Evolutionary conservation across 2,888 invertebrate genomes (phyloP).

Genomic region (Cephus nigrinus): DNA sequence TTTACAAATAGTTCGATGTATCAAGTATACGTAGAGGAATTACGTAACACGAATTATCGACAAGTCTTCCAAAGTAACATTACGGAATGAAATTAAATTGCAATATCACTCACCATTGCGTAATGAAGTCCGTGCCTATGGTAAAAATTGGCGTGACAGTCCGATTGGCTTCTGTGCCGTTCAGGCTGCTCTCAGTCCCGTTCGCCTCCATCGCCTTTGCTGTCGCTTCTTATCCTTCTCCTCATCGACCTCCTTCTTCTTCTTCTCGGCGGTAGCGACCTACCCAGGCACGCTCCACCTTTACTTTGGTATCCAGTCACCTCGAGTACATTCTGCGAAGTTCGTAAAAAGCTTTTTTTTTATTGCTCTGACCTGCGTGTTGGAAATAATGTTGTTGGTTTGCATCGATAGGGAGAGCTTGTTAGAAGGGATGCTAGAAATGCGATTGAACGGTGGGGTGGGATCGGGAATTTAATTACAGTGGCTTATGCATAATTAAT

Average conservation of each 20-base stretch:
- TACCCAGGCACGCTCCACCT: background rate
- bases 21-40: background rate
- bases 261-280: constrained; percentile 5
- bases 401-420: background rate
- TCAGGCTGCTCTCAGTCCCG: constrained; percentile 57
- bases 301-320: constrained; percentile 8
- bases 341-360: background rate
- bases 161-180: constrained; percentile 71
- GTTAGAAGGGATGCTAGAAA: background rate
- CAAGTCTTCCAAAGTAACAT: background rate
- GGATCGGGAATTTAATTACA: background rate
- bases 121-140: constrained; percentile 81
- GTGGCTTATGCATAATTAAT: background rate
- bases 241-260: constrained; percentile 12
- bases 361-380: background rate
- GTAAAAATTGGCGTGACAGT: constrained; percentile 79
- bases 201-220: constrained; percentile 51
- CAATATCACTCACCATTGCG: constrained; percentile 76
- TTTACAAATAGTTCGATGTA: background rate
- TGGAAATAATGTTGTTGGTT: background rate
- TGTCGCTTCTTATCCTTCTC: constrained; percentile 6
- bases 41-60: background rate
- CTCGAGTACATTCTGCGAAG: constrained; percentile 15
- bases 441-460: background rate
- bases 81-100: background rate